Conservation (phyloP, 2,888 invertebrate genomes). For the Coleophora deauratella region DNA sequence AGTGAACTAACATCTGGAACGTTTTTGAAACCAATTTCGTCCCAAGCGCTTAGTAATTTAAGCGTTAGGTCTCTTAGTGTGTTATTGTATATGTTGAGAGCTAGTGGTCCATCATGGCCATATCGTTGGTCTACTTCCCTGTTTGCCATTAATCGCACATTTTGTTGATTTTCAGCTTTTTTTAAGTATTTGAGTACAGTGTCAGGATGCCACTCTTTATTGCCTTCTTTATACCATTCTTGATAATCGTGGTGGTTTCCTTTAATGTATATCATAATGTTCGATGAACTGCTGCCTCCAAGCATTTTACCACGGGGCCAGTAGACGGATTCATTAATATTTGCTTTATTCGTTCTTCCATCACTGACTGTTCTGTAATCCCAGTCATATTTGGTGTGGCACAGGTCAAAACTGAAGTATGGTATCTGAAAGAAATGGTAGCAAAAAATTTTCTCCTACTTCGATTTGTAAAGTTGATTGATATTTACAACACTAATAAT, state of each 20-base stretch:
- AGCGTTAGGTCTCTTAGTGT: conserved; percentile 38
- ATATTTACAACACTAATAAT: no score
- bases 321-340: conserved; percentile 30
- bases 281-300: conserved; percentile 72
- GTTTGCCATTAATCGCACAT: conserved; percentile 23
- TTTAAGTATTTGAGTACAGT: conserved; percentile 60
- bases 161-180: conserved; percentile 63
- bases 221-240: conserved; percentile 66
- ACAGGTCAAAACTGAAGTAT: background rate
- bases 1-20: conserved; percentile 48
- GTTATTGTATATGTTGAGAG: conserved; percentile 53
- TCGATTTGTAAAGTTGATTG: no score
- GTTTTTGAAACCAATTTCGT: conserved; percentile 50
- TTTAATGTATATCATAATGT: conserved; percentile 71
- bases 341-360: conserved; percentile 79
- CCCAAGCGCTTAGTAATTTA: conserved; percentile 41
- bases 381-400: conserved; percentile 75
- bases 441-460: no score
- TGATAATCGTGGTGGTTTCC: conserved; percentile 66
- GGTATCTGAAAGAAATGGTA: background rate
- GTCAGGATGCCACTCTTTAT: conserved; percentile 68
- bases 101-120: conserved; percentile 57
- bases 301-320: conserved; percentile 78
- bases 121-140: conserved; percentile 30
- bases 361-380: conserved; percentile 86